A percentile compares a stretch with the other conserved stretches of the same genome.
Conservation (phyloP, 2,113 vertebrate genomes). For the Echinops telfairi region DNA sequence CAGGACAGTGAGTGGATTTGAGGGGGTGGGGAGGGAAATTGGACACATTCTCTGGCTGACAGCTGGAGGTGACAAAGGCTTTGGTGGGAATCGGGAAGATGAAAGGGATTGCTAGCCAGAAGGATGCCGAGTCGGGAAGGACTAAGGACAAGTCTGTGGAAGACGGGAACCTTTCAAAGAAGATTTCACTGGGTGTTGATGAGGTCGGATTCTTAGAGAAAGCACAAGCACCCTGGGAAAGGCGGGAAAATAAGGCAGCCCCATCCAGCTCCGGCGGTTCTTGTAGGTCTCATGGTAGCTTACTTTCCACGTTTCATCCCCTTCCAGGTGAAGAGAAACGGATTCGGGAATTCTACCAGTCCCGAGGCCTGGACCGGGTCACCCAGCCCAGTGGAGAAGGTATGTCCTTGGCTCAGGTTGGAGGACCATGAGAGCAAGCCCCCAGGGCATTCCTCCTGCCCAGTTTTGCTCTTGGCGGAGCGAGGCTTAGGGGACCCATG, state of each 20-base stretch:
- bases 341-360: constrained; percentile 98
- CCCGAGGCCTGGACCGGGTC: constrained; percentile 95
- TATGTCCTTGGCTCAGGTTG: constrained; percentile 69
- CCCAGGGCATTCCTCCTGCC: background rate
- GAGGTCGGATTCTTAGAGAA: background rate
- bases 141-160: background rate
- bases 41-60: background rate
- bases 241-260: background rate
- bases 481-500: background rate
- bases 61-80: background rate
- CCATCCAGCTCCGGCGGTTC: background rate
- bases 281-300: background rate
- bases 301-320: background rate
- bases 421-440: background rate
- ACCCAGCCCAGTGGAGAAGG: constrained; percentile 93
- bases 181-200: background rate
- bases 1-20: constrained; percentile 94
- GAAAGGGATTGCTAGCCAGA: constrained; percentile 4
- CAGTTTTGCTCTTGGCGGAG: background rate
- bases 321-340: constrained; percentile 95
- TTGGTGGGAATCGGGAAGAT: constrained; percentile 2
- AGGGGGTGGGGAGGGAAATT: background rate
- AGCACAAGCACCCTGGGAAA: background rate
- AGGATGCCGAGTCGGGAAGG: background rate
- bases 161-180: background rate